Evolutionary conservation across 2,797 vertebrate genomes (phyloP), one percentile per base, ranked within the genome.

Genomic region (Amblyopsis hoosieri): DNA sequence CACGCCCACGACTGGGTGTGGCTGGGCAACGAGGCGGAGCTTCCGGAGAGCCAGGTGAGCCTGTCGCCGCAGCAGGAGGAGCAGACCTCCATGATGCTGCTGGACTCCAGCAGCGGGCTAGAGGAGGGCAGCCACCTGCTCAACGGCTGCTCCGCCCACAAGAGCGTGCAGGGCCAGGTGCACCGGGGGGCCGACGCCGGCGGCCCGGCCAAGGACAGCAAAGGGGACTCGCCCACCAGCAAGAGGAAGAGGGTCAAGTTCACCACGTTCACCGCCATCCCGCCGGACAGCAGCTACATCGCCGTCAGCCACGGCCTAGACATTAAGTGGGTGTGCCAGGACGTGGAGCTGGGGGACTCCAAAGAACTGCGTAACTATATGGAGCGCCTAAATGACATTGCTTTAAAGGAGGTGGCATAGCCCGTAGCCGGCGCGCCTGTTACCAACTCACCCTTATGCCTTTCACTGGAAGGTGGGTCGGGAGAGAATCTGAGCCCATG

Each of bases 1-100:
- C 97, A 99, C 2, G 94, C 96, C 3, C 97, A 99, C 0, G 97
- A 99, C 71, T 99, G 97, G 97, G 97, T 99, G 67, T 99, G 97
- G 97, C 88, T 99, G 54, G 97, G 97, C 1, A 96, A 94, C 0
- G 96, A 96, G 83, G 91, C 94, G 0, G 96, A 99, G 73, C 93
- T 96, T 46, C 86, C 96, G 73, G 96, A 96, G 86, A 93, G 92
- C 65, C 74, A 87, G 4, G 91, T 89, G 4, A 94, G 95, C 2
- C 63, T 89, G 14, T 93, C 93, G 0, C 92, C 93, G 0, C 95
- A 92, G 74, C 94, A 88, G 62, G 94, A 95, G 3, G 95, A 98
- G 53, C 95, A 89, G 78, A 95, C 95, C 0, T 96, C 96, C 13
- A 87, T 94, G 73, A 88, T 94, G 23, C 23, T 29, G 23, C 23